A percentile compares a stretch with the other conserved stretches of the same genome.
phyloP scores from a whole-genome alignment of 2,797 vertebrate genomes.

The Staurois parvus region DNA sequence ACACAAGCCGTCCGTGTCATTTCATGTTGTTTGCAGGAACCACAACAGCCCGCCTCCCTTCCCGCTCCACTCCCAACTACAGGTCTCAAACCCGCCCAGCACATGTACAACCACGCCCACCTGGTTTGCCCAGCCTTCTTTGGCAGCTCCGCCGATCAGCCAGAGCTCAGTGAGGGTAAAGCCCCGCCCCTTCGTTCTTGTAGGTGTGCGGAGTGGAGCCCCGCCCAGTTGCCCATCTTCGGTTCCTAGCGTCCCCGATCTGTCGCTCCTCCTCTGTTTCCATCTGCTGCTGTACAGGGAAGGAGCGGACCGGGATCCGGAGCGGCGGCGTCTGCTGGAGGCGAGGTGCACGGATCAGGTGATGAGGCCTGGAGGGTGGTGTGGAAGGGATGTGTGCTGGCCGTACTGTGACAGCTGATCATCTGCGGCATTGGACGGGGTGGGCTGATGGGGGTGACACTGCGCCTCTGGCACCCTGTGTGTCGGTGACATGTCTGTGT shows the following conservation, averaged over 20 bases:
- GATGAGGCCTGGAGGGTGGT: background rate
- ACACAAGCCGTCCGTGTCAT: background rate
- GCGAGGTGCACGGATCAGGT: background rate
- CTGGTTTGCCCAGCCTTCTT: background rate
- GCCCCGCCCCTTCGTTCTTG: background rate
- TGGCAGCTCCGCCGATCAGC: background rate
- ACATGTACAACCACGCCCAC: background rate
- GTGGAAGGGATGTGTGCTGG: background rate
- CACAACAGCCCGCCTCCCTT: background rate
- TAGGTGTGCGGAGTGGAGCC: background rate
- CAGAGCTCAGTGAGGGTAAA: background rate
- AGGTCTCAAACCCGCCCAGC: background rate
- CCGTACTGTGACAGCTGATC: background rate
- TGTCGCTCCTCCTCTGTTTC: background rate
- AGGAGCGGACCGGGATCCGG: background rate
- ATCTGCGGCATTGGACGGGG: background rate
- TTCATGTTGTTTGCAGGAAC: background rate
- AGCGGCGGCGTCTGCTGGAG: background rate
- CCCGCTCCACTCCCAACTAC: background rate
- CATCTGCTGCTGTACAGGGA: background rate
- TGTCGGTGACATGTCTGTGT: background rate
- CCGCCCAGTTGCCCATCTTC: constrained; percentile 5
- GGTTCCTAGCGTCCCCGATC: background rate
- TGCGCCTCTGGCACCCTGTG: background rate
- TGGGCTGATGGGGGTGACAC: background rate